phyloP scores from a whole-genome alignment of 1,140 invertebrate species.

The Drusus annulatus region DNA sequence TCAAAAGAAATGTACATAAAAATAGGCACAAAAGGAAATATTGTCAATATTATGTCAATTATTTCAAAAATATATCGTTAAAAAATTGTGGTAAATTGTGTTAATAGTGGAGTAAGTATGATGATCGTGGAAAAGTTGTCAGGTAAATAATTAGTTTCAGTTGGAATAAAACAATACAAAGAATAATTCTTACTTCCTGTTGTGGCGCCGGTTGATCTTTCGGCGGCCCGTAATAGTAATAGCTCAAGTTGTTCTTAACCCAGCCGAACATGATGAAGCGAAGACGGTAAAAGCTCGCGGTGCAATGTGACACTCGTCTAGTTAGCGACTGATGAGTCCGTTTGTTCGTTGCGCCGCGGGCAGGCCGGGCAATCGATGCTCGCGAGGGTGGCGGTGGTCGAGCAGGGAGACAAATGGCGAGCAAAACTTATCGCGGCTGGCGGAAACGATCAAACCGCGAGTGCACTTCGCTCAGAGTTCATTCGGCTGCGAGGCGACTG shows the following conservation, averaged over 20 bases:
- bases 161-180: too few species aligned
- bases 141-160: too few species aligned
- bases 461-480: slow-evolving; percentile 38
- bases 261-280: slow-evolving; percentile 50
- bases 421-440: slow-evolving; percentile 33
- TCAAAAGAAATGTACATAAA: too few species aligned
- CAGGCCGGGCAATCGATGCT: neutral
- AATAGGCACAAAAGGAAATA: too few species aligned
- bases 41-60: too few species aligned
- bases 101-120: too few species aligned
- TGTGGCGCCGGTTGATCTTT: neutral
- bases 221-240: slow-evolving; percentile 47
- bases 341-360: too few species aligned
- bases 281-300: slow-evolving; percentile 5
- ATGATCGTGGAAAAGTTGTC: too few species aligned
- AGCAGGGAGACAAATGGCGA: neutral
- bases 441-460: slow-evolving; percentile 40
- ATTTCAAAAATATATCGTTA: too few species aligned
- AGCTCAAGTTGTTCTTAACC: slow-evolving; percentile 46
- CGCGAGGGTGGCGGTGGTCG: neutral
- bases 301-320: neutral
- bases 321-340: too few species aligned
- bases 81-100: too few species aligned
- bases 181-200: slow-evolving; percentile 30
- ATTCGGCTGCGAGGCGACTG: slow-evolving; percentile 34